Percentiles rank a stretch among this genome's conserved stretches.
Conservation (phyloP, 1,140 invertebrate genomes). For the Cheumatopsyche charites region DNA sequence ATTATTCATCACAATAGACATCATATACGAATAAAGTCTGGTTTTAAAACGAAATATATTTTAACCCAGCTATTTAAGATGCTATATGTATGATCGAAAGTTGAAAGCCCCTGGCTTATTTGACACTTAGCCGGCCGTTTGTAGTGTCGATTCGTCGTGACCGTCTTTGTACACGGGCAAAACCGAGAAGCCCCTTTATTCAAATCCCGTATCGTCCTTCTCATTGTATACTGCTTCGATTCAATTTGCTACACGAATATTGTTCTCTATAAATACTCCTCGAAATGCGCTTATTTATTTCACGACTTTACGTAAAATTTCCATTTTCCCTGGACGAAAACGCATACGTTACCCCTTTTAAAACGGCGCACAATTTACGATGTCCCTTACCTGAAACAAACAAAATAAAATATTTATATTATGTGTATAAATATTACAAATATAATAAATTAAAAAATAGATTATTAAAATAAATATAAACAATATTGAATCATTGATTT, state of each 20-base stretch:
- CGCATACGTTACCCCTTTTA: no score
- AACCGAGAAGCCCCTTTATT: conserved; percentile 9
- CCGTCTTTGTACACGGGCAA: conserved; percentile 21
- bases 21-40: no score
- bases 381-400: background rate
- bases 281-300: background rate
- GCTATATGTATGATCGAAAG: no score
- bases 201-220: conserved; percentile 1
- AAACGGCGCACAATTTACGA: background rate
- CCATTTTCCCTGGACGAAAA: no score
- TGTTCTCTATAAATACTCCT: conserved; percentile 8
- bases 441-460: no score
- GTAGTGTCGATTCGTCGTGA: conserved; percentile 27
- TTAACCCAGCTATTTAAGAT: no score
- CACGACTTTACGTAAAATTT: background rate
- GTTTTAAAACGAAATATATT: no score
- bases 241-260: conserved; percentile 28
- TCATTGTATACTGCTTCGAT: conserved; percentile 16
- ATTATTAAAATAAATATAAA: no score
- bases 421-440: no score
- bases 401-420: no score
- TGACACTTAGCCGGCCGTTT: conserved; percentile 23
- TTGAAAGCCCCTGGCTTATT: background rate
- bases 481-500: no score
- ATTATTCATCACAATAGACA: no score